A percentile compares a stretch with the other conserved stretches of the same genome.
Evolutionary conservation across 2,113 vertebrate species (phyloP).

Genomic region (Colius striatus): DNA sequence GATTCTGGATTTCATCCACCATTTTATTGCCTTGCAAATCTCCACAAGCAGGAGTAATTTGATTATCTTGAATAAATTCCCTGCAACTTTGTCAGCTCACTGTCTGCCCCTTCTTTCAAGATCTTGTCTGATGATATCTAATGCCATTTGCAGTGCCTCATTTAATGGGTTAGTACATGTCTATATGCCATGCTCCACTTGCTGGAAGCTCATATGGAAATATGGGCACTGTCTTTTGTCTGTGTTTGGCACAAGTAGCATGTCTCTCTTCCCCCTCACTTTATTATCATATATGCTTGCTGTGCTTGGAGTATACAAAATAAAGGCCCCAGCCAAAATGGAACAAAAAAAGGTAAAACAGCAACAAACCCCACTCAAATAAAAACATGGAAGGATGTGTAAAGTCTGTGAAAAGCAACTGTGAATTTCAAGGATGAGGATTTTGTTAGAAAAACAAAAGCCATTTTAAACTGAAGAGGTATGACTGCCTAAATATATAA

Average conservation of each 20-base stretch:
- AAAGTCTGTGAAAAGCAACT: neutral
- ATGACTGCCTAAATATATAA: neutral
- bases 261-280: fast-evolving
- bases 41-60: neutral
- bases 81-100: neutral
- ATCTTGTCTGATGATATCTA: neutral
- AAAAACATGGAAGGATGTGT: fast-evolving
- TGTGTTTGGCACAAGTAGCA: neutral
- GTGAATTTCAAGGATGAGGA: neutral
- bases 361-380: fast-evolving
- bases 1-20: neutral
- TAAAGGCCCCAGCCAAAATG: neutral
- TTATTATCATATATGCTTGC: fast-evolving
- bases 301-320: neutral
- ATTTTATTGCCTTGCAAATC: neutral
- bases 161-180: neutral
- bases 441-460: neutral
- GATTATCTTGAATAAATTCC: neutral
- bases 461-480: neutral
- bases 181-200: neutral
- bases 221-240: fast-evolving
- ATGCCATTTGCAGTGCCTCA: neutral
- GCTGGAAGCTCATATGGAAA: neutral
- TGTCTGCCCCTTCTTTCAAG: neutral
- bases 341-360: neutral